Evolutionary conservation across 1,140 invertebrate species (phyloP).

Genomic region (Saccostrea glomerata): DNA sequence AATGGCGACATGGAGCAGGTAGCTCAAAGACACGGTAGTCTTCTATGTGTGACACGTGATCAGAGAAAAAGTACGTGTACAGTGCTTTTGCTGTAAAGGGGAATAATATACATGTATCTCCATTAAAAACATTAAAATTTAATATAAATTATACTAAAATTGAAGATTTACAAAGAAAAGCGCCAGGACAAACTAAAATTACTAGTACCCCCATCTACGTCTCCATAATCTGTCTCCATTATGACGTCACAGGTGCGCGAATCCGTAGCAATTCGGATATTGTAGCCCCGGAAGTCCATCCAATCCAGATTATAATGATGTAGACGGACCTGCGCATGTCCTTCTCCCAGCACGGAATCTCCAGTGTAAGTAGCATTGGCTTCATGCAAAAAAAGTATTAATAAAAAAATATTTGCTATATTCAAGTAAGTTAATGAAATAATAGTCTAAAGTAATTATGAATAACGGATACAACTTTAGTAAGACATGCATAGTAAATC

Average conservation of each 20-base stretch:
- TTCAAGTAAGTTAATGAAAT: too few species aligned
- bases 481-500: too few species aligned
- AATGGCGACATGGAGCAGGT: not conserved
- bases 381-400: not conserved
- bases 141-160: not conserved
- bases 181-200: not conserved
- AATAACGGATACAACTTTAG: too few species aligned
- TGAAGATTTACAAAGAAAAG: not conserved
- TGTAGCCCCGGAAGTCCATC: slow-evolving; percentile 30
- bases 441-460: too few species aligned
- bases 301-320: slow-evolving; percentile 34
- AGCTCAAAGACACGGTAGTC: not conserved
- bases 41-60: not conserved
- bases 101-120: not conserved
- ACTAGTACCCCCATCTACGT: not conserved
- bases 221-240: slow-evolving; percentile 14
- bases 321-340: not conserved
- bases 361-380: slow-evolving; percentile 23
- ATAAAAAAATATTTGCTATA: not conserved
- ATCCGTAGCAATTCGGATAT: not conserved
- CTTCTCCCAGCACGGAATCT: not conserved
- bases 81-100: not conserved
- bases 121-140: not conserved
- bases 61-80: slow-evolving; percentile 22
- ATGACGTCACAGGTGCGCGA: slow-evolving; percentile 6